These are phyloP conservation scores for Drosophila orena DNA, from an alignment of 1,140 invertebrate genomes.

Conservation along the genomic window DNA sequence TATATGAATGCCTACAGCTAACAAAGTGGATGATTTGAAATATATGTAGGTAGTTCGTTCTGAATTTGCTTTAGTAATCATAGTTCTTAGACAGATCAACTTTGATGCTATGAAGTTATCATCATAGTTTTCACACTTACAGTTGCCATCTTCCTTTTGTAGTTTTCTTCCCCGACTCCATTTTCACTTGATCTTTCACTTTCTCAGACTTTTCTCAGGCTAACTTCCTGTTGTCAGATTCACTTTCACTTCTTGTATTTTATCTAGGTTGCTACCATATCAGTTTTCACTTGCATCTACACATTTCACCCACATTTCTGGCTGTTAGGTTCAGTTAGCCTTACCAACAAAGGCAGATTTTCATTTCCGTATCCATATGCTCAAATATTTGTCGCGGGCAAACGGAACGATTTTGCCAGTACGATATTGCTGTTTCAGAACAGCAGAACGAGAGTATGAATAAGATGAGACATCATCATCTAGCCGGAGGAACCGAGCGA, in stretches of 20 bases:
- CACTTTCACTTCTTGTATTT: slow-evolving; percentile 34
- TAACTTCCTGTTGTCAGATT: slow-evolving; percentile 34
- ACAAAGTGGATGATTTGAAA: background rate
- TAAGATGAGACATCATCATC: slow-evolving; percentile 6
- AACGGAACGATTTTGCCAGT: slow-evolving; percentile 29
- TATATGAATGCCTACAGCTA: background rate
- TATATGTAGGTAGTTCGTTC: background rate
- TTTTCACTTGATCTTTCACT: slow-evolving; percentile 43
- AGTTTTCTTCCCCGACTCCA: slow-evolving; percentile 16
- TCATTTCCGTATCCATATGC: slow-evolving; percentile 18
- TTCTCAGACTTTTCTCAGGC: slow-evolving; percentile 24
- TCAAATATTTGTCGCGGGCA: slow-evolving; percentile 46
- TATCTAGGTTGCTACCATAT: slow-evolving; percentile 7
- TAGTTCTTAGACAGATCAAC: background rate
- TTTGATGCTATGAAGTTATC: background rate
- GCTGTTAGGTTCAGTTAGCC: slow-evolving; percentile 7
- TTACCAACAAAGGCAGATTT: slow-evolving; percentile 35
- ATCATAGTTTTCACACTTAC: slow-evolving; percentile 1
- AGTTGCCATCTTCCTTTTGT: slow-evolving; percentile 23
- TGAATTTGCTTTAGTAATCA: too few species aligned
- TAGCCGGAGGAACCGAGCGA: slow-evolving; percentile 18
- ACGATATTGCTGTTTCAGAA: slow-evolving; percentile 17
- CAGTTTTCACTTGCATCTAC: slow-evolving; percentile 28
- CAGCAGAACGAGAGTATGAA: slow-evolving; percentile 2
- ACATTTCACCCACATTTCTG: slow-evolving; percentile 22